A percentile compares a stretch with the other conserved stretches of the same genome.
phyloP scores from a whole-genome alignment of 2,888 invertebrate genomes.

The Hirtodrosophila alboralis region DNA sequence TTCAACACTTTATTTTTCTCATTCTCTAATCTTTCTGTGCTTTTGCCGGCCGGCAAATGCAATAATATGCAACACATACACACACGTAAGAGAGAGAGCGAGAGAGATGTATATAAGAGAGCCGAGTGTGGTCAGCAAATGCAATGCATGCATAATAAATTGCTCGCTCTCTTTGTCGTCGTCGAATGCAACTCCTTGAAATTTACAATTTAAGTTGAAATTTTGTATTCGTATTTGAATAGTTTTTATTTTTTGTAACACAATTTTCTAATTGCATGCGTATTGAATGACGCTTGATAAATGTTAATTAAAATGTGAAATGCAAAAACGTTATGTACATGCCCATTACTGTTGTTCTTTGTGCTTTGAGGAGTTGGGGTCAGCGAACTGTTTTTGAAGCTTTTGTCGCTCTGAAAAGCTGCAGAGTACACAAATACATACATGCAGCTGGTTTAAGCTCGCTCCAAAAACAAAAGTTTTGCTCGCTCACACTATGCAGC shows the following conservation, averaged over 20 bases:
- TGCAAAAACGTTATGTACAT: constrained; percentile 45
- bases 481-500: constrained; percentile 26
- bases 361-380: neutral
- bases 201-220: constrained; percentile 36
- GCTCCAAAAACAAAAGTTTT: constrained; percentile 9
- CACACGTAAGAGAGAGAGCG: constrained; percentile 11
- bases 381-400: constrained; percentile 23
- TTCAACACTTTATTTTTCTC: constrained; percentile 1
- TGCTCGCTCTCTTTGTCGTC: constrained; percentile 21
- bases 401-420: constrained; percentile 12
- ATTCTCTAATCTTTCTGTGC: neutral
- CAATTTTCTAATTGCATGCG: constrained; percentile 68
- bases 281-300: constrained; percentile 57
- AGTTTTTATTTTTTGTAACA: constrained; percentile 50
- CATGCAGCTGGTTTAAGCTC: constrained; percentile 22
- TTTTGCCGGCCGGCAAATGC: constrained; percentile 68
- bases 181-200: constrained; percentile 33
- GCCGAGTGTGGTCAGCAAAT: too few species aligned
- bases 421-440: too few species aligned
- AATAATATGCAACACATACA: constrained; percentile 16
- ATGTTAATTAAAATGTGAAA: constrained; percentile 80
- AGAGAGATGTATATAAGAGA: neutral
- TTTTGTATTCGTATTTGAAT: constrained; percentile 26
- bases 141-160: too few species aligned
- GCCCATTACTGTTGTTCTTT: neutral